phyloP scores from a whole-genome alignment of 2,113 vertebrate species.

The Rynchops niger region DNA sequence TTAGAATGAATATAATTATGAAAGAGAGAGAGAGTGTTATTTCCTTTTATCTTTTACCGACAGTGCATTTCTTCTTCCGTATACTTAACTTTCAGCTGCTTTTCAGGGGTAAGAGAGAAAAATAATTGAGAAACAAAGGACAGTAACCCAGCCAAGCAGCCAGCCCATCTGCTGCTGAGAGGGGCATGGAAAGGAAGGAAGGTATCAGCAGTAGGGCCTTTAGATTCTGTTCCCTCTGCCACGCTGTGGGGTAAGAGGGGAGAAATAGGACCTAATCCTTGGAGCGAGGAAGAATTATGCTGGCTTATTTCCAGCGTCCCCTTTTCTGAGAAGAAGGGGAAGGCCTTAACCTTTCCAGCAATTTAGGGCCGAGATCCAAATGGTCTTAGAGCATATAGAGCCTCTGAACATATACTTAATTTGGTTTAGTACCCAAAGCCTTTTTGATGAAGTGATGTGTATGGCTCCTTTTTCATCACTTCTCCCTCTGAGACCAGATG shows the following conservation, averaged over 20 bases:
- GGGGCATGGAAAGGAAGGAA: background rate
- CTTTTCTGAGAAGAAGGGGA: background rate
- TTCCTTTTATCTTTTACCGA: conserved; percentile 4
- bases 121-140: background rate
- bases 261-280: background rate
- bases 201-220: background rate
- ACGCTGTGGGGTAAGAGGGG: background rate
- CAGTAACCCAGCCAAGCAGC: background rate
- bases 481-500: background rate
- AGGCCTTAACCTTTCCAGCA: background rate
- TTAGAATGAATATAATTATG: background rate
- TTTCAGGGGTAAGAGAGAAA: background rate
- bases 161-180: background rate
- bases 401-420: background rate
- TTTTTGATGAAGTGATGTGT: background rate
- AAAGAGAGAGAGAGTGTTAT: background rate
- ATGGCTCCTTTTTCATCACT: background rate
- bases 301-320: background rate
- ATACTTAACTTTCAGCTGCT: background rate
- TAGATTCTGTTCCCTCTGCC: background rate
- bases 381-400: background rate
- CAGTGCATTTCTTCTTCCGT: background rate
- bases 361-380: background rate
- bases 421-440: background rate
- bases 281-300: background rate